These are phyloP conservation scores for Sprattus sprattus DNA, from an alignment of 2,113 vertebrate species.

Conservation along the genomic window DNA sequence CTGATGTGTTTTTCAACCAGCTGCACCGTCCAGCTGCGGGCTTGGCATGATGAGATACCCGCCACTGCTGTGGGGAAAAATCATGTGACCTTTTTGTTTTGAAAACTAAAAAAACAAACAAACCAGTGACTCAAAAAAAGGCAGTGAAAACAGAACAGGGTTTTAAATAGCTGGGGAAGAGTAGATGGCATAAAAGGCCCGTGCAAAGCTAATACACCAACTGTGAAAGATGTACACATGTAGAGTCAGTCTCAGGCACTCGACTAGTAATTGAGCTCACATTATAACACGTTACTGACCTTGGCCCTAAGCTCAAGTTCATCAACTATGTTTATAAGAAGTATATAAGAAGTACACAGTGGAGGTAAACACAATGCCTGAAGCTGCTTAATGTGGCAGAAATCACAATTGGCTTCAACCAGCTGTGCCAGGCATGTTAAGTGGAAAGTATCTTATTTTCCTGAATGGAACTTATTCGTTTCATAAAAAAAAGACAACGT, in stretches of 20 bases:
- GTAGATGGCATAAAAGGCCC: neutral
- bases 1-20: constrained; percentile 1
- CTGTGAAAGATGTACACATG: neutral
- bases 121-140: neutral
- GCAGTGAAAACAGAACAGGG: neutral
- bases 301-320: neutral
- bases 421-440: neutral
- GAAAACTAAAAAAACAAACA: neutral
- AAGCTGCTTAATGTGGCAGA: neutral
- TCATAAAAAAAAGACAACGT: neutral
- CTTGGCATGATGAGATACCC: neutral
- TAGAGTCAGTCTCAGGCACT: neutral
- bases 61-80: neutral
- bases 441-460: neutral
- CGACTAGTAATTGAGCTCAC: neutral
- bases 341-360: too few relatives aligned
- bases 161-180: neutral
- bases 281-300: neutral
- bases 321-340: neutral
- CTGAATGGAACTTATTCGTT: neutral
- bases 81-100: neutral
- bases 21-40: neutral
- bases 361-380: too few relatives aligned
- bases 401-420: neutral
- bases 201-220: neutral